Conservation (phyloP, 2,888 invertebrate species). For the Nomada flava region DNA sequence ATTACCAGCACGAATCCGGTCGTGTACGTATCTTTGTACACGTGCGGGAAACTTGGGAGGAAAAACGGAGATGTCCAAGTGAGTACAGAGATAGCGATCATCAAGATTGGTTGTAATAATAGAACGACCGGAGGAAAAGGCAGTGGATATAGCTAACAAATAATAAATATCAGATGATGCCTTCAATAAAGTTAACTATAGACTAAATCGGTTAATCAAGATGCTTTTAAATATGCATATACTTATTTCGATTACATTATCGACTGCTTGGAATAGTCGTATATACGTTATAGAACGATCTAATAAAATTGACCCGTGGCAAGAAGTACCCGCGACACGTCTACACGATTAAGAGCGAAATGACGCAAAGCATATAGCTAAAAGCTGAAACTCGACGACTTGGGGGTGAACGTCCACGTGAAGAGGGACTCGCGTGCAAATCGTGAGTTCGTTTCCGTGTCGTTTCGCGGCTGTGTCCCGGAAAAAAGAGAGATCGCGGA, state of each 20-base stretch:
- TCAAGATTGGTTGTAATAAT: neutral
- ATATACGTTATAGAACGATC: too few relatives aligned
- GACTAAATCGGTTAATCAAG: too few relatives aligned
- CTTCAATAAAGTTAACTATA: too few relatives aligned
- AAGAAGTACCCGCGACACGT: too few relatives aligned
- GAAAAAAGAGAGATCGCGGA: slow-evolving; percentile 11
- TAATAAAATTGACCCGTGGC: too few relatives aligned
- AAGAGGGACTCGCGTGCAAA: slow-evolving; percentile 6
- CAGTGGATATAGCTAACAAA: too few relatives aligned
- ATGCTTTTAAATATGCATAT: too few relatives aligned
- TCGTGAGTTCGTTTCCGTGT: slow-evolving; percentile 18
- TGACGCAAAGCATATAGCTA: slow-evolving; percentile 29
- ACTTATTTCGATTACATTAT: too few relatives aligned
- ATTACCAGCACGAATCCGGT: neutral
- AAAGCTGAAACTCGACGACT: neutral
- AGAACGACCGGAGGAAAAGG: too few relatives aligned
- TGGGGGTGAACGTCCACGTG: slow-evolving; percentile 38
- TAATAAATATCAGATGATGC: too few relatives aligned
- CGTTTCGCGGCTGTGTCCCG: slow-evolving; percentile 39
- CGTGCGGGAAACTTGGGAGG: neutral
- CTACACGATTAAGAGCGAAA: neutral
- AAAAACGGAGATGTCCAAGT: neutral
- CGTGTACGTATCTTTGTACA: neutral
- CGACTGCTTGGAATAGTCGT: too few relatives aligned
- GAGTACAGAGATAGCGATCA: neutral